Conservation (phyloP, 1,140 invertebrate species). For the Bactericera cockerelli region DNA sequence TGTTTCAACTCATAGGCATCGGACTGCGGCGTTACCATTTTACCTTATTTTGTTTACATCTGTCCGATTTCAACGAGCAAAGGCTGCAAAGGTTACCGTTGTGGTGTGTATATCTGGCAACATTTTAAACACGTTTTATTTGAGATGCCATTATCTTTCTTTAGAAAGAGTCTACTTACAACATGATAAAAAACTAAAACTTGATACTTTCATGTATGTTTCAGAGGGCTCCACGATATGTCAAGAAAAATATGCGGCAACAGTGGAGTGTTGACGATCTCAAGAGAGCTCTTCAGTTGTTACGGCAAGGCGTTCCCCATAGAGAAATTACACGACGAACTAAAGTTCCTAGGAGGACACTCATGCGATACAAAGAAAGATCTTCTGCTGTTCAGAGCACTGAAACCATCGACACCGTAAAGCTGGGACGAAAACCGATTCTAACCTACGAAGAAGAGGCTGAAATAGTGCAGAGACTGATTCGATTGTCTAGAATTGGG, state of each 20-base stretch:
- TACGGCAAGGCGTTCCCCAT: not conserved
- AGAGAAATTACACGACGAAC: not conserved
- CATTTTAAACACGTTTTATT: not conserved
- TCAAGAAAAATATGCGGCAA: not conserved
- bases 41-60: too few species aligned
- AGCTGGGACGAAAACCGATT: not conserved
- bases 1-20: too few species aligned
- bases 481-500: not conserved
- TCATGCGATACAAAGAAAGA: not conserved
- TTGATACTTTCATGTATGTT: not conserved
- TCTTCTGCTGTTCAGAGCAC: not conserved
- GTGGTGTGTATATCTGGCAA: not conserved
- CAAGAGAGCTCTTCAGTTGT: not conserved
- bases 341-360: not conserved
- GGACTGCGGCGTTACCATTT: too few species aligned
- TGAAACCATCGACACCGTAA: not conserved
- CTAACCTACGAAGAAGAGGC: not conserved
- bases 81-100: not conserved
- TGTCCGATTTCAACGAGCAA: too few species aligned
- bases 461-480: not conserved
- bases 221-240: not conserved
- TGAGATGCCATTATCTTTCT: too few species aligned
- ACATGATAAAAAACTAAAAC: not conserved
- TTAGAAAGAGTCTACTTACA: not conserved
- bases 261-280: not conserved